Evolutionary conservation across 2,113 vertebrate genomes (phyloP).

Genomic region (Brachypteracias leptosomus): DNA sequence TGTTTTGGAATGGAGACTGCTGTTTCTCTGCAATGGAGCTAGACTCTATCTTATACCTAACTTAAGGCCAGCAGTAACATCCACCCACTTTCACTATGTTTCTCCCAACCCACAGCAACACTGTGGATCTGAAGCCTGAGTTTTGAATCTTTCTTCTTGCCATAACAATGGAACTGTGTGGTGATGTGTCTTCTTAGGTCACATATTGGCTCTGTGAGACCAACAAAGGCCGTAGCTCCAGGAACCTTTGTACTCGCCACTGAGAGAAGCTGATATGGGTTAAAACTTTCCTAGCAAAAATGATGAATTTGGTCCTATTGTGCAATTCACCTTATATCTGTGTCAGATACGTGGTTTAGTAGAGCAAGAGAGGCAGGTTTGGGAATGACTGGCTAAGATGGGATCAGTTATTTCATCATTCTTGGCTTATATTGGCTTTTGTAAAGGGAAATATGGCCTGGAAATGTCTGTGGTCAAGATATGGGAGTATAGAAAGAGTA

Average conservation of each 20-base stretch:
- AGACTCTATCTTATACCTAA: background rate
- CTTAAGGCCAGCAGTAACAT: background rate
- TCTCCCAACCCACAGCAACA: background rate
- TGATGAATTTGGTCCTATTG: background rate
- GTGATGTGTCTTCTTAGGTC: background rate
- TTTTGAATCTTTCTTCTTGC: background rate
- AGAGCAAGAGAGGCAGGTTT: background rate
- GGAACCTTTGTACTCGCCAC: background rate
- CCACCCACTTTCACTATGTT: background rate
- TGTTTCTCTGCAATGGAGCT: background rate
- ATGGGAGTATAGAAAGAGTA: background rate
- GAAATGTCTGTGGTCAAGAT: background rate
- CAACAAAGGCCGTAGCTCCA: background rate
- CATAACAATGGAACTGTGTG: background rate
- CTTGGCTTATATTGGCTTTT: background rate
- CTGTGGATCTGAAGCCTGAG: background rate
- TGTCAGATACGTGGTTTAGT: background rate
- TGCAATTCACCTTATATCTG: background rate
- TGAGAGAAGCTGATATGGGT: background rate
- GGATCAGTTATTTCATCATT: background rate
- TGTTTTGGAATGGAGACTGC: background rate
- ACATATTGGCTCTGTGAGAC: background rate
- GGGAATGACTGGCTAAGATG: background rate
- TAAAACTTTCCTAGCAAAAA: background rate
- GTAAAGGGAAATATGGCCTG: background rate